phyloP scores from a whole-genome alignment of 2,113 vertebrate genomes.

The Pygoscelis adeliae region DNA sequence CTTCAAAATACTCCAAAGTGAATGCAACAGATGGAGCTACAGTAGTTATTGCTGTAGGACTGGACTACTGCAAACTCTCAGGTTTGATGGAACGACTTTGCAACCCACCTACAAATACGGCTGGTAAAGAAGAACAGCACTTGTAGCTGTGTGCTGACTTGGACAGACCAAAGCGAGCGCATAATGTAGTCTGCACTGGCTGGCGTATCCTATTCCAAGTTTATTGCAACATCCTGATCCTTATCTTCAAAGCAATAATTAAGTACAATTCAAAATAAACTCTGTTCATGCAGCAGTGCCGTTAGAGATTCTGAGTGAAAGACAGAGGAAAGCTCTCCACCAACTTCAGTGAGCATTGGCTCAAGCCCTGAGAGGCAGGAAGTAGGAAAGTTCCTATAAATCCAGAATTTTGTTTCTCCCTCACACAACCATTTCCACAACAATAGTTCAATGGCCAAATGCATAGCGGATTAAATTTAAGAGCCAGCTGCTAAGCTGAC shows the following conservation, averaged over 20 bases:
- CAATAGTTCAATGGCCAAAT: neutral
- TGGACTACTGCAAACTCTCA: neutral
- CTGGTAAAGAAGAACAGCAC: neutral
- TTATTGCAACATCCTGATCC: conserved; percentile 42
- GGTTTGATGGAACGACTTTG: neutral
- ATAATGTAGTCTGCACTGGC: neutral
- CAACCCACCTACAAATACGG: neutral
- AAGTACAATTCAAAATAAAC: conserved; percentile 16
- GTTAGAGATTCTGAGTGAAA: neutral
- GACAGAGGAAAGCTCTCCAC: neutral
- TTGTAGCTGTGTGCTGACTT: neutral
- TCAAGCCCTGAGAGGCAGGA: neutral
- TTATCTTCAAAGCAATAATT: conserved; percentile 58
- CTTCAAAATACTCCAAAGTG: neutral
- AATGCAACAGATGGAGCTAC: neutral
- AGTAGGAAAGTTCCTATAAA: neutral
- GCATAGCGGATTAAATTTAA: neutral
- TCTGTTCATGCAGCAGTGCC: neutral
- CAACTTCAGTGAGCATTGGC: rapidly evolving
- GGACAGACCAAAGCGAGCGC: neutral
- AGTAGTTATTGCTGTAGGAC: neutral
- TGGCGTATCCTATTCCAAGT: neutral
- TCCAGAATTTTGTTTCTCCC: neutral
- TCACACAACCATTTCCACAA: neutral
- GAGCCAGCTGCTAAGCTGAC: neutral